Conservation (phyloP, 2,888 invertebrate genomes). For the Drosophila phalerata region DNA sequence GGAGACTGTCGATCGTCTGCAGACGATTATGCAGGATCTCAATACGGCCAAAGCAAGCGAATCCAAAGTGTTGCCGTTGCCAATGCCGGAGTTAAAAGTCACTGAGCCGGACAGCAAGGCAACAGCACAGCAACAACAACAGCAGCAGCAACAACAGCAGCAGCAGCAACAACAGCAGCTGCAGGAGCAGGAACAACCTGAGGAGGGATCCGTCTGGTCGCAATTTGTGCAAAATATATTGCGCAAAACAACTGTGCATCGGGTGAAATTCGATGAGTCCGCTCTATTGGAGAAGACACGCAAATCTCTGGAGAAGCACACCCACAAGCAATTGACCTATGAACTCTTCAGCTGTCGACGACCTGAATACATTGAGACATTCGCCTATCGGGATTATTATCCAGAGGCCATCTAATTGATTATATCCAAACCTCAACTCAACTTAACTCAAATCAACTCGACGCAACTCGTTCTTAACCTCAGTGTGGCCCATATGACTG, state of each 20-base stretch:
- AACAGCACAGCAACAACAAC: background rate
- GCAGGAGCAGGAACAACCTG: background rate
- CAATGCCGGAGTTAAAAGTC: background rate
- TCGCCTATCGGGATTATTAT: conserved; percentile 83
- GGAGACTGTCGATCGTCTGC: conserved; percentile 81
- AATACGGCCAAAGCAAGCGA: conserved; percentile 10
- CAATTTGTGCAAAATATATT: conserved; percentile 88
- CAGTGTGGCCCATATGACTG: conserved; percentile 51
- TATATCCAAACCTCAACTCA: background rate
- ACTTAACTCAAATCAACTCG: background rate
- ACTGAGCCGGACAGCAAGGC: background rate
- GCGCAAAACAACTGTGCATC: conserved; percentile 86
- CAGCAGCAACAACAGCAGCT: conserved; percentile 14
- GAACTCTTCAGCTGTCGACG: conserved; percentile 92
- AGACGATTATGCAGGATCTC: conserved; percentile 73
- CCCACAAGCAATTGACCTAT: conserved; percentile 88
- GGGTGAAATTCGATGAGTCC: conserved; percentile 89
- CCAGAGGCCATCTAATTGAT: conserved; percentile 63
- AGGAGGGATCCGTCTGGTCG: conserved; percentile 85
- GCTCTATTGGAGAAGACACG: conserved; percentile 89
- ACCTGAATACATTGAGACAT: conserved; percentile 86
- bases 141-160: conserved; percentile 8
- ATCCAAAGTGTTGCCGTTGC: background rate
- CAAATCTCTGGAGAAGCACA: conserved; percentile 87
- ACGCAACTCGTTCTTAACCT: conserved; percentile 11